These are phyloP conservation scores for Elysia crispata DNA, from an alignment of 2,888 invertebrate species.

Conservation along the genomic window DNA sequence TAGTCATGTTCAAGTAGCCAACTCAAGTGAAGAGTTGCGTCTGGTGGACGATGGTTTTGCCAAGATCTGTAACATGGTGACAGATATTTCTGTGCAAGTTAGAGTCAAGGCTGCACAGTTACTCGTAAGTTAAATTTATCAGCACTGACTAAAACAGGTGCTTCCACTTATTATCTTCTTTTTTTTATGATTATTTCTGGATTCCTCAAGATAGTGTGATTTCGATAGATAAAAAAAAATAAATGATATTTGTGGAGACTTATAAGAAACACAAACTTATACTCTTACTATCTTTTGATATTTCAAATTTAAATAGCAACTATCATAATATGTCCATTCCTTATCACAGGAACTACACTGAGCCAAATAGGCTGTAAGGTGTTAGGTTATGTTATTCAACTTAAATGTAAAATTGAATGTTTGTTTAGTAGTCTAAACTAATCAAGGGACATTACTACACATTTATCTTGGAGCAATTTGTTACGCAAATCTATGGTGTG, in stretches of 20 bases:
- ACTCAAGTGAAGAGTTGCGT: conserved; percentile 87
- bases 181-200: neutral
- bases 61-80: conserved; percentile 93
- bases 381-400: neutral
- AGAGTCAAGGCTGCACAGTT: conserved; percentile 90
- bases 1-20: conserved; percentile 84
- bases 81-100: conserved; percentile 91
- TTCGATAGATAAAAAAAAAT: too few relatives aligned
- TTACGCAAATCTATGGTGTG: too few relatives aligned
- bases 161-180: neutral
- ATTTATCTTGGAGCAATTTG: too few relatives aligned
- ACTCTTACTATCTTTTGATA: too few relatives aligned
- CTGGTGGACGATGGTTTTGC: conserved; percentile 97
- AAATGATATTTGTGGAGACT: too few relatives aligned
- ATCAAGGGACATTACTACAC: too few relatives aligned
- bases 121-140: conserved; percentile 78
- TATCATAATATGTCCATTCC: too few relatives aligned
- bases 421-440: too few relatives aligned
- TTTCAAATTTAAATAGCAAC: too few relatives aligned
- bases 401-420: neutral
- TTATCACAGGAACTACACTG: neutral
- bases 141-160: neutral
- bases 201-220: neutral
- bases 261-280: too few relatives aligned
- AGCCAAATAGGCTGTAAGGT: neutral